Conservation (phyloP, 1,140 invertebrate species). For the Aricia agestis region DNA sequence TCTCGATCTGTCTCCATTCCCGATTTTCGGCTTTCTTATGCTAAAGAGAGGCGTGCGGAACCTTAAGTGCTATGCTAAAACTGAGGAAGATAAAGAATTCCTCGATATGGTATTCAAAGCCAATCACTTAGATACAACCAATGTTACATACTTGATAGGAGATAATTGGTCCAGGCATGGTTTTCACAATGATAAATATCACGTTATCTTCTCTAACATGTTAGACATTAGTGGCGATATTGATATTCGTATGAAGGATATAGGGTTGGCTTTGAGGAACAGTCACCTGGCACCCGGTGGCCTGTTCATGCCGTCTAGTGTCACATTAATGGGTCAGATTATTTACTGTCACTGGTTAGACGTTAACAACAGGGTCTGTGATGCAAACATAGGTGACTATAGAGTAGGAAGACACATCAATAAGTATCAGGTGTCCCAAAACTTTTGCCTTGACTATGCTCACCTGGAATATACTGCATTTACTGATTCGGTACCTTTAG, state of each 20-base stretch:
- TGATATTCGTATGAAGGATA: conserved; percentile 39
- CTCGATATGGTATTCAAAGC: conserved; percentile 53
- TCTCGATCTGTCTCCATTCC: conserved; percentile 69
- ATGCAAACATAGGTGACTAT: conserved; percentile 50
- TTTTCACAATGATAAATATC: conserved; percentile 51
- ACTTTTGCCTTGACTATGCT: conserved; percentile 50
- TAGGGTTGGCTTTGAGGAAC: conserved; percentile 43
- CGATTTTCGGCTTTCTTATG: conserved; percentile 72
- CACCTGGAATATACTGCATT: conserved; percentile 48
- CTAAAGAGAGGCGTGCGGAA: conserved; percentile 57
- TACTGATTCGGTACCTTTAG: conserved; percentile 41
- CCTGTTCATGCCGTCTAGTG: conserved; percentile 49
- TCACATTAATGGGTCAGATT: conserved; percentile 51
- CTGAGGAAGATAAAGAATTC: conserved; percentile 50
- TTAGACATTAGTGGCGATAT: conserved; percentile 57
- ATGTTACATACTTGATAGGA: conserved; percentile 51
- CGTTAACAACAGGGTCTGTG: conserved; percentile 52
- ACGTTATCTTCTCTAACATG: conserved; percentile 55
- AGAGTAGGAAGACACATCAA: conserved; percentile 53
- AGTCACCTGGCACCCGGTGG: conserved; percentile 45
- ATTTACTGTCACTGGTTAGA: conserved; percentile 52
- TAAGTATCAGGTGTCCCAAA: conserved; percentile 56
- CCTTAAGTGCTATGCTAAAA: conserved; percentile 56
- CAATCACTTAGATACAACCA: conserved; percentile 52
- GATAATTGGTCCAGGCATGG: conserved; percentile 39